Conservation (phyloP, 2,113 vertebrate species). For the Indicator indicator region DNA sequence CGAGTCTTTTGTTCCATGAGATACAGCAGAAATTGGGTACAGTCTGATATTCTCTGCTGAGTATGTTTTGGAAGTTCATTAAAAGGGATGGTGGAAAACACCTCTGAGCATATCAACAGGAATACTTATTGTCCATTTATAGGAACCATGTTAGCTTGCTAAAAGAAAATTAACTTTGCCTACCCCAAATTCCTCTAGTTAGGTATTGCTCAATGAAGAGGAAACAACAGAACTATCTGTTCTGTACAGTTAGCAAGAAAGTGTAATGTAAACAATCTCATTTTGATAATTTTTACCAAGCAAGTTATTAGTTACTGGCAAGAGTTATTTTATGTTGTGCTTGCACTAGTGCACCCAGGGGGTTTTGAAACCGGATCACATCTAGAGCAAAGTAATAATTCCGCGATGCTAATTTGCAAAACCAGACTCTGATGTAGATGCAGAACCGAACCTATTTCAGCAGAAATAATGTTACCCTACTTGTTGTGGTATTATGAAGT, state of each 20-base stretch:
- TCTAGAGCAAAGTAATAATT: neutral
- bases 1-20: slow-evolving; percentile 32
- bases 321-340: neutral
- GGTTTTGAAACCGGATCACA: neutral
- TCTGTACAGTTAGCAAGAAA: neutral
- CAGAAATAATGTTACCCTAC: neutral
- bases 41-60: neutral
- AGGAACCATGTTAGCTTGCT: neutral
- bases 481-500: neutral
- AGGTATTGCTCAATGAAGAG: neutral
- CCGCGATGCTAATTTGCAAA: neutral
- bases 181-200: neutral
- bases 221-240: neutral
- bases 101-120: neutral
- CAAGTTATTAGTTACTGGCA: neutral
- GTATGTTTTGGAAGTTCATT: neutral
- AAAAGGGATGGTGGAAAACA: slow-evolving; percentile 22
- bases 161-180: slow-evolving; percentile 1
- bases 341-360: neutral
- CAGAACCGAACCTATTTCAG: neutral
- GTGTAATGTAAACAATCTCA: neutral
- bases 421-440: neutral
- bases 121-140: neutral
- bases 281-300: neutral
- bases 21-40: slow-evolving; percentile 3